Base-by-base conservation (phyloP, 2,797 vertebrate genomes). In the Cirrhinus mrigala region DNA sequence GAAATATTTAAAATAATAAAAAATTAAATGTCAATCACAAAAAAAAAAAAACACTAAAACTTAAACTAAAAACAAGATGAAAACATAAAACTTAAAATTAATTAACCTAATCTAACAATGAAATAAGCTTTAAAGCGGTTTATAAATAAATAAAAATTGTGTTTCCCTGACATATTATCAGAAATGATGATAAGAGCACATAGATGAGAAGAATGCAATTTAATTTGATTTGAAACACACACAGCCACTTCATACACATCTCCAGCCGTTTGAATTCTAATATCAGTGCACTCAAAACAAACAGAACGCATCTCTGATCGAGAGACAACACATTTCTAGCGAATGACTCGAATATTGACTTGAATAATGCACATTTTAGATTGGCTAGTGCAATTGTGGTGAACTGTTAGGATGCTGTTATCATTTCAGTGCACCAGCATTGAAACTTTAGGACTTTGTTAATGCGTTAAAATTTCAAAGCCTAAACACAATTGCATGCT, bases 191-290 rank as follows among this genome's bases (percentile, higher is more conserved):
- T 6, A 20, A 10, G 44, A 50, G 77, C 2, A 6, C 60, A 22
- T 44, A 50, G 78, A 50, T 14, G 44, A 87, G 16, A 78, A 44
- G 54, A 86, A 85, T 16, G 52, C 75, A 54, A 71, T 62, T 79
- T 71, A 82, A 91, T 88, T 82, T 81, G 73, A 37, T 66, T 73
- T 87, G n/a, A 76, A 76, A 46, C 60, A 73, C 60, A 60, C 12
- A 48, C 27, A 64, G 77, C 81, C 75, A 85, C 78, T 78, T 70
- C 71, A 82, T 54, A 66, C 50, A 37, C 73, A 44, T 73, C 77
- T 79, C 11, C 78, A 84, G 85, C 81, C 64, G 71, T 79, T 81
- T 54, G 62, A 84, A 50, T 81, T 76, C n/a, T 50, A 81, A 86
- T 24, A 16, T 29, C 14, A 64, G 27, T 27, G 60, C 75, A 68